Conservation (phyloP, 2,888 invertebrate species). For the Acanthococcus lagerstroemiae region DNA sequence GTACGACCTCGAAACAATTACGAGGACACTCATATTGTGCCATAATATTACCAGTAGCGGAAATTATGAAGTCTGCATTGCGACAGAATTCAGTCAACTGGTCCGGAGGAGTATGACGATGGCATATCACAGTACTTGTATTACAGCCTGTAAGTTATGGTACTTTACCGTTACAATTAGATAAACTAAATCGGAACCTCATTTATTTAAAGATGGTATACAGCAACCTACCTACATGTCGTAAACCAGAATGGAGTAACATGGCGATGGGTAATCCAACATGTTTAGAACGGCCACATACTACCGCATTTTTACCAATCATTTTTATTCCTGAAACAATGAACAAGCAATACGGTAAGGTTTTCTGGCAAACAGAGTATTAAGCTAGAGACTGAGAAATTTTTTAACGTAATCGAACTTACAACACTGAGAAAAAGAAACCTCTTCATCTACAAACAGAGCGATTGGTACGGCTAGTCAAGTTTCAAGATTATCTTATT, state of each 20-base stretch:
- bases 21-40: slow-evolving; percentile 37
- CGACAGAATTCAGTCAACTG: slow-evolving; percentile 59
- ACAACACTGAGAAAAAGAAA: not conserved
- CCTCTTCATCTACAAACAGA: no score
- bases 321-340: slow-evolving; percentile 57
- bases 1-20: not conserved
- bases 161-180: not conserved
- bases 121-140: slow-evolving; percentile 82
- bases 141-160: slow-evolving; percentile 54
- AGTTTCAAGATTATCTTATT: no score
- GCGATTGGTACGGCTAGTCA: no score
- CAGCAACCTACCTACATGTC: slow-evolving; percentile 39
- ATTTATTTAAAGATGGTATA: not conserved
- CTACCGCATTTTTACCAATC: slow-evolving; percentile 75
- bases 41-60: slow-evolving; percentile 54
- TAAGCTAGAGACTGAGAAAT: no score
- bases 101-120: slow-evolving; percentile 71
- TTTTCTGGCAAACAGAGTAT: no score
- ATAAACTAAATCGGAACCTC: not conserved
- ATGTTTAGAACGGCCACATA: slow-evolving; percentile 83
- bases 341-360: no score
- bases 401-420: no score
- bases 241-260: slow-evolving; percentile 67
- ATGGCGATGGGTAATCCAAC: slow-evolving; percentile 84
- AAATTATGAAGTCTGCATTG: slow-evolving; percentile 66